A percentile compares a stretch with the other conserved stretches of the same genome.
These are phyloP conservation scores for Pachyseris speciosa DNA, from an alignment of 64 coral and sea anemone species.

Conservation along the genomic window DNA sequence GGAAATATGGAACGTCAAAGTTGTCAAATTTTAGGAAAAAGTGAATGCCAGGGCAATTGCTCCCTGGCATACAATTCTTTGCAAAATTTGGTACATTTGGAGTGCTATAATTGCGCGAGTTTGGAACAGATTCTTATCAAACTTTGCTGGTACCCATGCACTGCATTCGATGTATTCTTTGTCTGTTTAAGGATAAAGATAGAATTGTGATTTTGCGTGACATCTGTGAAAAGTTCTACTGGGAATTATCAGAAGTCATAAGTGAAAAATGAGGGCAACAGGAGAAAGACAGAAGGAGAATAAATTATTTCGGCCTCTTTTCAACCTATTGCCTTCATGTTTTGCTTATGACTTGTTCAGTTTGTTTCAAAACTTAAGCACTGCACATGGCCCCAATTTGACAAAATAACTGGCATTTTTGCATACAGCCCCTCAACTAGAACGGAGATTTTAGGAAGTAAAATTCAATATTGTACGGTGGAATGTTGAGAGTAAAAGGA, in stretches of 20 bases:
- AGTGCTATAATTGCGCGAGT: constrained; percentile 11
- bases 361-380: constrained; percentile 29
- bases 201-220: constrained; percentile 18
- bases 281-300: constrained; percentile 12
- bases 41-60: constrained; percentile 10
- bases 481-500: constrained; percentile 29
- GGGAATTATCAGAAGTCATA: constrained; percentile 24
- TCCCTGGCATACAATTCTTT: constrained; percentile 23
- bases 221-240: constrained; percentile 4
- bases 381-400: constrained; percentile 8
- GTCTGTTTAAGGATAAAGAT: constrained; percentile 14
- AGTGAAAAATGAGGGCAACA: constrained; percentile 24
- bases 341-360: constrained; percentile 15
- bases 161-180: not conserved
- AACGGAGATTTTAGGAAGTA: constrained; percentile 20
- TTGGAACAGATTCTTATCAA: constrained; percentile 28
- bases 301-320: constrained; percentile 14
- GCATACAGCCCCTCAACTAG: constrained; percentile 3
- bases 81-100: constrained; percentile 19
- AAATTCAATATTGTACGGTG: constrained; percentile 21
- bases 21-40: constrained; percentile 32
- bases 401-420: constrained; percentile 37
- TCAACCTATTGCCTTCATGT: constrained; percentile 23
- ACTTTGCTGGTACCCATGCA: constrained; percentile 17
- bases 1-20: constrained; percentile 19